Evolutionary conservation across 2,113 vertebrate species (phyloP), one percentile per base, ranked within the genome.

Genomic region (Nannobrachium achirus): DNA sequence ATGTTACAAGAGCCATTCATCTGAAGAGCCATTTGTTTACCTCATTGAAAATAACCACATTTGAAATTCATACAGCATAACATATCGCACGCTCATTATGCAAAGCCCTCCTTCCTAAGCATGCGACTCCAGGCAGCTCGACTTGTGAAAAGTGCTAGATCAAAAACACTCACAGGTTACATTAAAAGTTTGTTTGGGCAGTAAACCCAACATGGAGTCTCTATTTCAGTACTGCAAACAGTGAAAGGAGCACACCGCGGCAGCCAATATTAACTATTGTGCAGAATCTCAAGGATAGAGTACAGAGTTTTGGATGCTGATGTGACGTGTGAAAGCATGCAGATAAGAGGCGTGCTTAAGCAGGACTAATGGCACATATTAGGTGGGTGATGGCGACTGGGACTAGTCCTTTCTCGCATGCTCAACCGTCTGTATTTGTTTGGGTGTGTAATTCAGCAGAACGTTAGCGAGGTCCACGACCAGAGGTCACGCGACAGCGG

Each of bases 381-480:
- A 69, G 60, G 78, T 75, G 56, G 83, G 83, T 59, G 69, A 53
- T 56, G 65, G 50, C 46, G 64, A 45, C 15, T 15, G 46, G 63
- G 39, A 76, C 41, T 33, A 66, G 64, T n/a, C 56, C 25, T 78
- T 82, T 85, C 81, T 82, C 73, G 44, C 46, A 55, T 63, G 60
- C 63, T 85, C 68, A 5, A 33, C 71, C 68, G 75, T 84, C 65
- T 64, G 69, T 45, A 64, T 85, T 71, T 11, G 60, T n/a, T 39
- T 6, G 59, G 81, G 88, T 88, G 90, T 89, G 87, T 89, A 89
- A 86, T 87, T 69, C 49, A 68, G 83, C 88, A 85, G 65, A 63
- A 83, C 74, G 73, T 89, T 78, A 80, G 65, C 55, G 66, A 68
- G 61, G 15, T 3, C 25, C 25, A 4, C 2, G 25, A 5, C 25